These are phyloP conservation scores for Premnoplex brunnescens DNA, from an alignment of 2,797 vertebrate species.

Conservation along the genomic window DNA sequence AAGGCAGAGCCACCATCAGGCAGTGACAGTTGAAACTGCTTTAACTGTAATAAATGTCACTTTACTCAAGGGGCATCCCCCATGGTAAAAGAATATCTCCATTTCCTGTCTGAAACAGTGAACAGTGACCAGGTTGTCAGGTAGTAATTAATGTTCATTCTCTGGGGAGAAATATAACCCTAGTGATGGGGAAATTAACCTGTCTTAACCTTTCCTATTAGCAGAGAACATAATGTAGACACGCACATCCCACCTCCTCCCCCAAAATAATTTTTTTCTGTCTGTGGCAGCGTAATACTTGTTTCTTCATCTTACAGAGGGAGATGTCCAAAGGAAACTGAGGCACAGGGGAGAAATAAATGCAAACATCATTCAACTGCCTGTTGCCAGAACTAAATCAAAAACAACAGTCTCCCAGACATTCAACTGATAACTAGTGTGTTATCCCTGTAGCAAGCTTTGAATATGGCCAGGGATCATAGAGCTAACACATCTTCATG, in stretches of 20 bases:
- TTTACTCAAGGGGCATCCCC: background rate
- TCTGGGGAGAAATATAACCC: background rate
- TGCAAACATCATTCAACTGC: background rate
- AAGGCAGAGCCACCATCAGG: background rate
- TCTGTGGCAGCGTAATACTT: background rate
- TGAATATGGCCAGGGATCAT: background rate
- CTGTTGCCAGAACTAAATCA: background rate
- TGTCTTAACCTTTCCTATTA: background rate
- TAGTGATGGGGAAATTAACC: background rate
- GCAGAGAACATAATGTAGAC: background rate
- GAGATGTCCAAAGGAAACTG: background rate
- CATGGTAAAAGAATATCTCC: background rate
- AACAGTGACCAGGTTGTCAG: background rate
- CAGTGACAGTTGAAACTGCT: background rate
- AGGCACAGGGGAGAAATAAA: background rate
- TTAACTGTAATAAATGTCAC: background rate
- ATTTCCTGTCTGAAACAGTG: background rate
- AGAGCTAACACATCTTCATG: background rate
- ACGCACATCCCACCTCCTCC: fast-evolving
- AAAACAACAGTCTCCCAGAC: background rate
- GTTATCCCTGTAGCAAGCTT: background rate
- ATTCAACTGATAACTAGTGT: background rate
- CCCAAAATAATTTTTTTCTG: background rate
- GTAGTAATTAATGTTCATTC: background rate
- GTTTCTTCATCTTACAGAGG: background rate